Evolutionary conservation across 2,888 invertebrate genomes (phyloP).

Genomic region (Lycocerus yunnanus): DNA sequence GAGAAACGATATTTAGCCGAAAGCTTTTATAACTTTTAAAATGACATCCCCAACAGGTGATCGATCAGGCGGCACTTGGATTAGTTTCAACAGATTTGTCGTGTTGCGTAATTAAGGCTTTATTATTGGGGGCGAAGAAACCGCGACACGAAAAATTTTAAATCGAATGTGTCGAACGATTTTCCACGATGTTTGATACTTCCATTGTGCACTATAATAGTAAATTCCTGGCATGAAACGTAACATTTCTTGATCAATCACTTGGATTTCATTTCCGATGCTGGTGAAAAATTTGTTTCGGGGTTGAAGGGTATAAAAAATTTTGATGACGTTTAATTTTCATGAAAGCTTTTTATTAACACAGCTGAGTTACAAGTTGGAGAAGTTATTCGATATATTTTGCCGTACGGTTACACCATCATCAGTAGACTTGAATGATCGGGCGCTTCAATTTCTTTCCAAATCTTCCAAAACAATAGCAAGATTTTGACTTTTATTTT

Average conservation of each 20-base stretch:
- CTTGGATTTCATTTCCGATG: neutral
- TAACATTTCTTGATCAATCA: neutral
- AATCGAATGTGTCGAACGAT: neutral
- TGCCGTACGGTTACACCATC: neutral
- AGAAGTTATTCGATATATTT: neutral
- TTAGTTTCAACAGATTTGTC: conserved; percentile 1
- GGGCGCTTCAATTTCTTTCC: neutral
- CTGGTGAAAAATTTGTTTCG: neutral
- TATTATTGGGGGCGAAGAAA: neutral
- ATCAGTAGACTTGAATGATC: neutral
- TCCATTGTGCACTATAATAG: neutral
- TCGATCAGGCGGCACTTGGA: neutral
- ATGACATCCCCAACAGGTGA: neutral
- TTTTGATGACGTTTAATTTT: neutral
- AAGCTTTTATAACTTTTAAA: conserved; percentile 1
- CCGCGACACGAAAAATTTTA: neutral
- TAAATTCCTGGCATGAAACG: neutral
- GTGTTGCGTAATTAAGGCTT: neutral
- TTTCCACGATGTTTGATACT: neutral
- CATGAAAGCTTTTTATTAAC: neutral
- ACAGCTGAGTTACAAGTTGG: neutral
- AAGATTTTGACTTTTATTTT: neutral
- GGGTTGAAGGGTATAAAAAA: neutral
- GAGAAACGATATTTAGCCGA: neutral
- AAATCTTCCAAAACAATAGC: neutral